Percentiles rank a stretch among this genome's conserved stretches.
Evolutionary conservation across 2,888 invertebrate species (phyloP).

Genomic region (Cactoblastis cactorum): DNA sequence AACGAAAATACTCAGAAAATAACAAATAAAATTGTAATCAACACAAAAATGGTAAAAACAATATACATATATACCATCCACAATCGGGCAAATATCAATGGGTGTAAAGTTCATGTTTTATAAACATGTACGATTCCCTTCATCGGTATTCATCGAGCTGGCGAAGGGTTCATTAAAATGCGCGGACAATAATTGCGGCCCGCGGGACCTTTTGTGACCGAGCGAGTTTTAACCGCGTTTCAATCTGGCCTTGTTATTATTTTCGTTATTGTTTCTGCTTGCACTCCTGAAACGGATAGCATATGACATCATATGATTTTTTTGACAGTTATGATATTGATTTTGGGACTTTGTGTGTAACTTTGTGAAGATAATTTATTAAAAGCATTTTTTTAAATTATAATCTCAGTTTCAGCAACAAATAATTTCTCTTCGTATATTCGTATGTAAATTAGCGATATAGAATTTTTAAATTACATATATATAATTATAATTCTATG

Average conservation of each 20-base stretch:
- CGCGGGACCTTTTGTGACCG: slow-evolving; percentile 59
- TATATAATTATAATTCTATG: no score
- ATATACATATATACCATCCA: neutral
- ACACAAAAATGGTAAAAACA: neutral
- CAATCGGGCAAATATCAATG: slow-evolving; percentile 12
- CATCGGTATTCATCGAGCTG: slow-evolving; percentile 65
- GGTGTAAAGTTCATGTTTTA: slow-evolving; percentile 24
- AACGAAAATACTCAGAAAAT: no score
- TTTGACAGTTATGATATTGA: no score
- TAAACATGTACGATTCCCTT: slow-evolving; percentile 40
- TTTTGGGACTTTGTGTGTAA: no score
- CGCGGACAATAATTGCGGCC: slow-evolving; percentile 66
- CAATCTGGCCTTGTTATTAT: slow-evolving; percentile 63
- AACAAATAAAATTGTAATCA: no score
- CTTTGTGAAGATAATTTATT: no score
- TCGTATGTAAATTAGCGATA: no score
- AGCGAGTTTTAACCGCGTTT: slow-evolving; percentile 61
- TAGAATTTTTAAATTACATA: no score
- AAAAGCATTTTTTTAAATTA: no score
- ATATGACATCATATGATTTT: neutral
- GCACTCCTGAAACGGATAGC: slow-evolving; percentile 13
- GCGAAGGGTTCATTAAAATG: slow-evolving; percentile 70
- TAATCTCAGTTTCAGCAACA: neutral
- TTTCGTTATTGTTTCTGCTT: slow-evolving; percentile 45
- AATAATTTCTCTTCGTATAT: no score